Conservation (phyloP, 2,888 invertebrate genomes). For the Acleris literana region DNA sequence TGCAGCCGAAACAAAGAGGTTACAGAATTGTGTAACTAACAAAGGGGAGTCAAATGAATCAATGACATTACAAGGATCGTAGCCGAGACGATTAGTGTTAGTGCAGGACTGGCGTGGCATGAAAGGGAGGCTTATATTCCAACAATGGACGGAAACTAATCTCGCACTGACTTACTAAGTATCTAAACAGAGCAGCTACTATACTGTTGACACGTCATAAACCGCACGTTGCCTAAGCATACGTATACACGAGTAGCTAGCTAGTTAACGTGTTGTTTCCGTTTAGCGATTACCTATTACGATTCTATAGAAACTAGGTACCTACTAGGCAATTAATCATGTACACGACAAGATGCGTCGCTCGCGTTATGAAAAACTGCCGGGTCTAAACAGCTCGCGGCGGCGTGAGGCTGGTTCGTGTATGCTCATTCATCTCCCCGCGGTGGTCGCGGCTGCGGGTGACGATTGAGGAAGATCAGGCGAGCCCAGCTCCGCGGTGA, state of each 20-base stretch:
- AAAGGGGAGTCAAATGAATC: conserved; percentile 37
- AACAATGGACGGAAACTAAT: conserved; percentile 38
- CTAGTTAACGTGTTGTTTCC: conserved; percentile 28
- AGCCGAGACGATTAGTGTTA: conserved; percentile 28
- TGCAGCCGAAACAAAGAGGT: conserved; percentile 37
- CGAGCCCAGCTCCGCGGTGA: conserved; percentile 45
- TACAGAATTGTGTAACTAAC: conserved; percentile 35
- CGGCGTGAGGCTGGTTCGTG: conserved; percentile 35
- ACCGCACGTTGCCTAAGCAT: conserved; percentile 28
- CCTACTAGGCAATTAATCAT: conserved; percentile 28
- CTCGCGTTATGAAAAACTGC: conserved; percentile 25
- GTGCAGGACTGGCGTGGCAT: conserved; percentile 25
- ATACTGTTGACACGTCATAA: conserved; percentile 35
- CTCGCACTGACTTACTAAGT: conserved; percentile 33
- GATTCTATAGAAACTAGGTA: conserved; percentile 27
- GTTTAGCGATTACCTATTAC: conserved; percentile 30
- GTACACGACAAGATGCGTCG: conserved; percentile 11
- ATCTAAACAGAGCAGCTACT: conserved; percentile 35
- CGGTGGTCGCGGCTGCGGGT: conserved; percentile 19
- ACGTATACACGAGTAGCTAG: conserved; percentile 6
- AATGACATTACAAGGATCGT: conserved; percentile 31
- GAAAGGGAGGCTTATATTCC: conserved; percentile 35
- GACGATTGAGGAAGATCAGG: conserved; percentile 38
- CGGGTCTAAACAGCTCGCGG: conserved; percentile 20
- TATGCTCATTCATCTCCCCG: conserved; percentile 30